Evolutionary conservation across 23 tunicate genomes (phyloP).

Genomic region (Corella eumyota): DNA sequence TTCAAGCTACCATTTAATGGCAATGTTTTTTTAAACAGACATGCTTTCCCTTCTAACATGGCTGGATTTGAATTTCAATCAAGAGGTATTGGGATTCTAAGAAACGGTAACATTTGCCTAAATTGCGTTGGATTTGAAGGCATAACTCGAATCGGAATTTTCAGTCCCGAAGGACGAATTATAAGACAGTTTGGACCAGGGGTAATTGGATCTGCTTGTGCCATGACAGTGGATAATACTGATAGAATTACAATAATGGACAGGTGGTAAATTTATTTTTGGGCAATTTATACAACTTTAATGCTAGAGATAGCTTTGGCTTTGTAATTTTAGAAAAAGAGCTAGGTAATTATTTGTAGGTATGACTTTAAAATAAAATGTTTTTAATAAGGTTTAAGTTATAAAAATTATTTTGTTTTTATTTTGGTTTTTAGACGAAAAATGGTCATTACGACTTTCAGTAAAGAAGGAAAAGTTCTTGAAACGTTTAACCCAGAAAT

Average conservation of each 20-base stretch:
- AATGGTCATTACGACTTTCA: conserved; percentile 20
- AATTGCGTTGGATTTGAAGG: conserved; percentile 56
- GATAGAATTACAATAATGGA: conserved; percentile 36
- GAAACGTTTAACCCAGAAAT: conserved; percentile 20
- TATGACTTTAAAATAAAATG: neutral
- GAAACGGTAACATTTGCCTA: conserved; percentile 49
- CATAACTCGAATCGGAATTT: conserved; percentile 36
- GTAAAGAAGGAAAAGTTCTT: conserved; percentile 22
- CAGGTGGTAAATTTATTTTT: conserved; percentile 31
- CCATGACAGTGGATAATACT: conserved; percentile 42
- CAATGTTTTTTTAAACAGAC: conserved; percentile 13
- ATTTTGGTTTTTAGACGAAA: conserved; percentile 16
- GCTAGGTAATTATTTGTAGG: too few species aligned
- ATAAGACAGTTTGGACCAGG: conserved; percentile 19
- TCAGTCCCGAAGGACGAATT: conserved; percentile 31
- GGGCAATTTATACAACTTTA: too few species aligned
- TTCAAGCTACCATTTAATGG: too few species aligned
- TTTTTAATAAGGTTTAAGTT: neutral
- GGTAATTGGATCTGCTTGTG: conserved; percentile 29
- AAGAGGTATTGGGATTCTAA: conserved; percentile 33
- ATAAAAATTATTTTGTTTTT: neutral
- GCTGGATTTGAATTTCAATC: conserved; percentile 29
- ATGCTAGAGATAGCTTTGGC: too few species aligned
- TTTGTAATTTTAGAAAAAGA: too few species aligned
- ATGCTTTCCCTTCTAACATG: conserved; percentile 29